Evolutionary conservation across 2,888 invertebrate species (phyloP), one percentile per base, ranked within the genome.

Genomic region (Diaperis boleti): DNA sequence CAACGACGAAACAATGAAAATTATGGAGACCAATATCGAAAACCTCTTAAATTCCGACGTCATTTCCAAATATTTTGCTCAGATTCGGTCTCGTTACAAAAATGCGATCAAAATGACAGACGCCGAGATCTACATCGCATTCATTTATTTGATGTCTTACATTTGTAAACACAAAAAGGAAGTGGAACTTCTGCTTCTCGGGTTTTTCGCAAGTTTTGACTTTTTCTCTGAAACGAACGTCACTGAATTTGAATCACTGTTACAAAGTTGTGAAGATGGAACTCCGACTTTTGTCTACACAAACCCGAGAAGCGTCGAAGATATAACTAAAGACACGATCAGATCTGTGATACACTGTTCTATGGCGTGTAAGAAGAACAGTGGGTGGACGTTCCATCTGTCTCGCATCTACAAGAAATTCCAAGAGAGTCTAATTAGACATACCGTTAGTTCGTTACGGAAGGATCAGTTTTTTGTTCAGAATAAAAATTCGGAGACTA

Each of bases 331-430:
- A 29, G 82, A 83, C 18, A 84, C 86, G 0, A 82, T 89, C 0
- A 85, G 84, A 69, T 83, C 85, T 10, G 81, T 91, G 0, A 85
- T 89, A 49, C 88, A 92, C 76, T 88, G 90, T 67, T 87, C 89
- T 0, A 81, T 92, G 72, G 86, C 86, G 60, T 85, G 85, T 71
- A 67, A 65, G 26, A 80, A 82, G 35, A 82, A 85, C 59, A 37
- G 11, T 13, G 87, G 86, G 0, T 87, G 87, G 78, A 85, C 87
- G 0, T 85, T 87, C 69, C 89, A 90, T 67, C 82, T 92, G 63
- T 90, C 88, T 70, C 86, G 87, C 72, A 85, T 92, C 10, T 91
- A 91, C 73, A 89, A 89, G 69, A 88, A 88, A 66, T 93, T 89
- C 78, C 86, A 89, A 0, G 91, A 92, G 67, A 81, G 82, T 17